phyloP scores from a whole-genome alignment of 2,113 vertebrate species.

The Rhineura floridana region DNA sequence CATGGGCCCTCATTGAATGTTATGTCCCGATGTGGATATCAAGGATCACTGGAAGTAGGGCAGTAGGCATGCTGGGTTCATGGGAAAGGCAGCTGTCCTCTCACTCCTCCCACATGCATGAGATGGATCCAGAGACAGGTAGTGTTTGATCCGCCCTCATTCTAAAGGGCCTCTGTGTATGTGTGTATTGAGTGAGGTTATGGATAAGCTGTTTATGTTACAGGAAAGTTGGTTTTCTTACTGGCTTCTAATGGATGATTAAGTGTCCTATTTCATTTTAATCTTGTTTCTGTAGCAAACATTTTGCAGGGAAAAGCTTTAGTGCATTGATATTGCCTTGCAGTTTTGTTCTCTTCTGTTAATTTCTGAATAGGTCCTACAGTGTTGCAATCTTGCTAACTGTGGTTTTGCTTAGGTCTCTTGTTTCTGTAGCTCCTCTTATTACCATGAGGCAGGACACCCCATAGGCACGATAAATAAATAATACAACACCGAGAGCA shows the following conservation, averaged over 20 bases:
- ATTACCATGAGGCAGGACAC: slow-evolving; percentile 68
- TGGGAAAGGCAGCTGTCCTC: not conserved
- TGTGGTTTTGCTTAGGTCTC: slow-evolving; percentile 75
- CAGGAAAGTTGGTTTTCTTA: slow-evolving; percentile 34
- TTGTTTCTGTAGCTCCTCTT: slow-evolving; percentile 67
- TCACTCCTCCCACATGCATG: not conserved
- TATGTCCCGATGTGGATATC: no score
- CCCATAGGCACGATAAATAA: slow-evolving; percentile 77
- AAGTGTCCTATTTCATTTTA: slow-evolving; percentile 41
- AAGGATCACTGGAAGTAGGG: not conserved
- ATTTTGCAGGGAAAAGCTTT: not conserved
- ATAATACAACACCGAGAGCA: slow-evolving; percentile 71
- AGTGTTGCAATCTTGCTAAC: slow-evolving; percentile 64
- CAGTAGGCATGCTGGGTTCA: not conserved
- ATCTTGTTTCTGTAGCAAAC: slow-evolving; percentile 35
- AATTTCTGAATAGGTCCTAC: slow-evolving; percentile 67
- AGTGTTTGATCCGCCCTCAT: not conserved
- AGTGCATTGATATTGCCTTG: slow-evolving; percentile 53
- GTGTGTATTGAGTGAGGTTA: not conserved
- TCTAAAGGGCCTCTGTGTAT: not conserved
- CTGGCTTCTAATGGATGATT: slow-evolving; percentile 41
- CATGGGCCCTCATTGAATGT: no score
- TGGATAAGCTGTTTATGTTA: slow-evolving; percentile 34
- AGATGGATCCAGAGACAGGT: not conserved
- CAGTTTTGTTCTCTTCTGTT: slow-evolving; percentile 68